phyloP scores from a whole-genome alignment of 2,888 invertebrate species.

The Copidosoma aretas region DNA sequence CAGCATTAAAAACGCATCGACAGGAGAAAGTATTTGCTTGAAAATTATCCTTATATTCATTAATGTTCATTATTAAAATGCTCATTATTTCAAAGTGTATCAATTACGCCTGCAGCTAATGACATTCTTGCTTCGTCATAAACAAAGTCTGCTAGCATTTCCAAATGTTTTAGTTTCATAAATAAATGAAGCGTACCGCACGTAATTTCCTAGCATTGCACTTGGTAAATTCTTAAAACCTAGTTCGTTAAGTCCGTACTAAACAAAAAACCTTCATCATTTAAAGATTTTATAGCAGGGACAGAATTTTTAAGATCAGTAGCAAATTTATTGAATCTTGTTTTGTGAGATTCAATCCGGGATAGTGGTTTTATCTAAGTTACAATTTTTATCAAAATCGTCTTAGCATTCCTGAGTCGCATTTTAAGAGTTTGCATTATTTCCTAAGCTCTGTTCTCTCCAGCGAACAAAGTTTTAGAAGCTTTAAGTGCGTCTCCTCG shows the following conservation, averaged over 20 bases:
- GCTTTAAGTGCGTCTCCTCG: neutral
- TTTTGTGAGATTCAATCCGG: neutral
- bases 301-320: neutral
- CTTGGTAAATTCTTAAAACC: neutral
- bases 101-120: neutral
- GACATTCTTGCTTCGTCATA: neutral
- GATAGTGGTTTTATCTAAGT: neutral
- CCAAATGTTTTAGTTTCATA: neutral
- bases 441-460: neutral
- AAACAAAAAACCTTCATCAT: neutral
- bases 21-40: no score
- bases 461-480: neutral
- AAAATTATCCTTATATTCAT: no score
- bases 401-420: neutral
- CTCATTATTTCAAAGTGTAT: neutral
- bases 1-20: no score
- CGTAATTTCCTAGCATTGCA: neutral
- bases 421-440: constrained; percentile 10
- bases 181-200: neutral
- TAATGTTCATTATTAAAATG: neutral
- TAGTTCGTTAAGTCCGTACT: neutral
- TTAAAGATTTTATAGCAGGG: neutral
- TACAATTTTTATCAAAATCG: neutral
- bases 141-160: neutral
- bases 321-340: neutral